phyloP scores from a whole-genome alignment of 2,113 vertebrate species.

The Vanacampus margaritifer region DNA sequence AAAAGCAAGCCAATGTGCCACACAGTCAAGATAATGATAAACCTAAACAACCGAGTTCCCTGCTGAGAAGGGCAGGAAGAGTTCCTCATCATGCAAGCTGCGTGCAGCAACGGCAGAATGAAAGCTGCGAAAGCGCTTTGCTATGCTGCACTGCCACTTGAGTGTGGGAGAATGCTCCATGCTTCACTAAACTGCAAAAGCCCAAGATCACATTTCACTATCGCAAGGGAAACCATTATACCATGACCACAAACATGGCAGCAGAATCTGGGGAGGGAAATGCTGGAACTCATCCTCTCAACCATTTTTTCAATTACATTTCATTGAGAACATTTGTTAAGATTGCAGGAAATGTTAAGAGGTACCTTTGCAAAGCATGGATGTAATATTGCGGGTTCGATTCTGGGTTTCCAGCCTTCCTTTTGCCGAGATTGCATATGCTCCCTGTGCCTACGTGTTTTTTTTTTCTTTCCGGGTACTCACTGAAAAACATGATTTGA shows the following conservation, averaged over 20 bases:
- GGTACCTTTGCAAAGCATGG: neutral
- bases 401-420: no score
- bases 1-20: conserved; percentile 33
- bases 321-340: neutral
- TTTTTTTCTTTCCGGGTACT: no score
- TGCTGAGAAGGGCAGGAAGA: conserved; percentile 22
- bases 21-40: conserved; percentile 45
- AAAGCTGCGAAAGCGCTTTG: conserved; percentile 11
- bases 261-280: conserved; percentile 42
- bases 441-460: no score
- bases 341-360: neutral
- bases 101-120: conserved; percentile 15
- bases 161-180: conserved; percentile 65
- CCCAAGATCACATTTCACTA: conserved; percentile 66
- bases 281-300: conserved; percentile 42
- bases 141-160: conserved; percentile 25
- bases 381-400: no score
- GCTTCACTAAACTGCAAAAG: conserved; percentile 57
- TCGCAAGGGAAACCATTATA: conserved; percentile 64
- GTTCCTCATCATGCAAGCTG: conserved; percentile 31
- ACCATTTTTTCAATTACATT: conserved; percentile 21
- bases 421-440: no score
- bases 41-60: conserved; percentile 33
- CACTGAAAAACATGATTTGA: no score
- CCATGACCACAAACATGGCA: conserved; percentile 63